Conservation (phyloP, 2,797 vertebrate species). For the Melanotaenia maccullochi region DNA sequence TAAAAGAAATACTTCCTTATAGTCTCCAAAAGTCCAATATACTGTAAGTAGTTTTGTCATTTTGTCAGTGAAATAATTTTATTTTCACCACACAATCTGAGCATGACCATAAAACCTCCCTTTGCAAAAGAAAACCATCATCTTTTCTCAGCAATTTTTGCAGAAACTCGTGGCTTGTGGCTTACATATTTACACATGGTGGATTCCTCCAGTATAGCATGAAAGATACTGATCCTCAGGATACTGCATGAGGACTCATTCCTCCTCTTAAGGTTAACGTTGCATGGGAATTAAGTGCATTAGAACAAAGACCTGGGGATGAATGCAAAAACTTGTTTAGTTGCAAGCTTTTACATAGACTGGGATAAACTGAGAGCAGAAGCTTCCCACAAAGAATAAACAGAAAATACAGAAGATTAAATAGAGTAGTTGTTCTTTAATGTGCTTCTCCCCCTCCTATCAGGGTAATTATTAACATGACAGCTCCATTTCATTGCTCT, state of each 20-base stretch:
- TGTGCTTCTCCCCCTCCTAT: not conserved
- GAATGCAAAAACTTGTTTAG: slow-evolving; percentile 29
- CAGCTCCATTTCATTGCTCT: slow-evolving; percentile 22
- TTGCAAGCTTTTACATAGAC: slow-evolving; percentile 7
- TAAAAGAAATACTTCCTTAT: too few relatives aligned
- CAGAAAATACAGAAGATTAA: slow-evolving; percentile 26
- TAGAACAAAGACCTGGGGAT: slow-evolving; percentile 38
- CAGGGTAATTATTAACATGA: slow-evolving; percentile 19
- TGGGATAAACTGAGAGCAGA: slow-evolving; percentile 6
- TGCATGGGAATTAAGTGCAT: slow-evolving; percentile 39
- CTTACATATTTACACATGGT: slow-evolving; percentile 20
- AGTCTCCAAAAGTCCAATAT: too few relatives aligned
- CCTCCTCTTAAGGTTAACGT: slow-evolving; percentile 14
- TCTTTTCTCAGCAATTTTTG: slow-evolving; percentile 32
- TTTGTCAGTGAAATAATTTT: slow-evolving; percentile 7
- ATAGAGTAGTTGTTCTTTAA: not conserved
- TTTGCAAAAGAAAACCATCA: slow-evolving; percentile 32
- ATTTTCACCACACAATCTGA: slow-evolving; percentile 18
- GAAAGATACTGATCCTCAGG: slow-evolving; percentile 39
- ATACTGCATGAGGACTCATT: slow-evolving; percentile 25
- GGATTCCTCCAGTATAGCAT: slow-evolving; percentile 18
- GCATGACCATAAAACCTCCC: slow-evolving; percentile 27
- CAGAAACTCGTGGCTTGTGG: slow-evolving; percentile 34
- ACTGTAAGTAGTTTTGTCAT: not conserved
- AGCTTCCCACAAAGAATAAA: slow-evolving; percentile 1